Base-by-base conservation (phyloP, 2,888 invertebrate species). In the Mycalesis mineus region DNA sequence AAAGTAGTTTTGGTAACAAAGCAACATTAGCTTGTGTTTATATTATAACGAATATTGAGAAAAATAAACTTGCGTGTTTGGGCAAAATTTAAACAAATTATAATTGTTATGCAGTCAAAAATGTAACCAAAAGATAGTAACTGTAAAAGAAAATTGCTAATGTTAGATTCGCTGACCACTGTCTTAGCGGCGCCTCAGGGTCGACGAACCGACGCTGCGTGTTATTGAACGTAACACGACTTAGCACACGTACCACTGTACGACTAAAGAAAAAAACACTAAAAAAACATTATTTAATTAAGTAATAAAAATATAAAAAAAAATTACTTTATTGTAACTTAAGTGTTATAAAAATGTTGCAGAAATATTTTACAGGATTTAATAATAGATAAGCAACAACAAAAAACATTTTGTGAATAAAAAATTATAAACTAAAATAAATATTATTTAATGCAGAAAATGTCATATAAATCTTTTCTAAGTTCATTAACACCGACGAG, bases 191-290 rank as follows among this genome's bases (percentile, higher is more conserved):
- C 84, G 87, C 81, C 75, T 71, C 83, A 81, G 68, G 72, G 78
- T 82, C 84, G 77, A 72, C 79, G 86, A 87, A 80, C 87, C 80
- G 77, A 77, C 81, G 84, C 82, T 68, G 68, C 72, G 78, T 84
- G 87, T 80, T 86, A 82, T 83, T 88, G 86, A 86, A 69, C 71
- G 70, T 64, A n/a, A 69, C 61, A 60, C 61, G 60, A 57, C 62
- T 61, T 59, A 62, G 63, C 52, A 58, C 48, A 62, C 58, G 42
- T 39, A 54, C 8, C 41, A 55, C 17, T 51, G 29, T 14, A 15
- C 41, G 22, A 28, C 17, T 6, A 22, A n/a, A 17, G 9, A 2
- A 44, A 7, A 45, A 45, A 45, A 45, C 9, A 28, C 28, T 29
- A 44, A 44, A 40, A 5, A 8, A 5, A 29, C 1, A 11, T 13